phyloP scores from a whole-genome alignment of 2,113 vertebrate genomes.

The Menura novaehollandiae region DNA sequence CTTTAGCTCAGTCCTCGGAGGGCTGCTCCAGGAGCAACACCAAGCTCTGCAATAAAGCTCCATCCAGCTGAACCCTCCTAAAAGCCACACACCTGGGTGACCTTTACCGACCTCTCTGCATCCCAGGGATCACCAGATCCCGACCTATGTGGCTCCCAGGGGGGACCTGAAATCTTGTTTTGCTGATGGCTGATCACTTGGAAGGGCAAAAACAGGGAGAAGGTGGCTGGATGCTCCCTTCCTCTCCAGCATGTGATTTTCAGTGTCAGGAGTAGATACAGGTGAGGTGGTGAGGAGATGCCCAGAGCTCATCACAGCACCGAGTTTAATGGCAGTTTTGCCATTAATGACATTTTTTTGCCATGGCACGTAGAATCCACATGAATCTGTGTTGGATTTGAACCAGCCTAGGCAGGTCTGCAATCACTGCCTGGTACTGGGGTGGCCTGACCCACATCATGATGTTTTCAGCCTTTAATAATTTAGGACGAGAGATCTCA shows the following conservation, averaged over 20 bases:
- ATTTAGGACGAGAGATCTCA: not conserved
- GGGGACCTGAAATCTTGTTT: not conserved
- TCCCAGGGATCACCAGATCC: too few species aligned
- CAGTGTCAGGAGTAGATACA: fast-evolving
- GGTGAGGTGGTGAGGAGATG: not conserved
- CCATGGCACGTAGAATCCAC: fast-evolving
- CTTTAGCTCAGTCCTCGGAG: not conserved
- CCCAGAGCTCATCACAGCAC: not conserved
- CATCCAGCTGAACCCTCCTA: too few species aligned
- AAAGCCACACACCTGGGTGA: too few species aligned
- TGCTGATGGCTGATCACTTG: not conserved
- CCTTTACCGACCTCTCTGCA: too few species aligned
- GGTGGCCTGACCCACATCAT: not conserved
- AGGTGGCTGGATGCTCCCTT: not conserved
- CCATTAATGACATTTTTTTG: not conserved
- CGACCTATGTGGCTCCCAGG: too few species aligned
- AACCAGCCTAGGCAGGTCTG: not conserved
- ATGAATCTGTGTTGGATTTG: not conserved
- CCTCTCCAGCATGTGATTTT: fast-evolving
- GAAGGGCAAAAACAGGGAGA: not conserved
- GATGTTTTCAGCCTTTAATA: conserved; percentile 8
- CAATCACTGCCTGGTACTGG: not conserved
- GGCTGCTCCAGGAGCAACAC: too few species aligned
- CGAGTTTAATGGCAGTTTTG: not conserved
- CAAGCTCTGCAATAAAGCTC: too few species aligned